These are phyloP conservation scores for Chelmon rostratus DNA, from an alignment of 2,797 vertebrate genomes.

Conservation along the genomic window DNA sequence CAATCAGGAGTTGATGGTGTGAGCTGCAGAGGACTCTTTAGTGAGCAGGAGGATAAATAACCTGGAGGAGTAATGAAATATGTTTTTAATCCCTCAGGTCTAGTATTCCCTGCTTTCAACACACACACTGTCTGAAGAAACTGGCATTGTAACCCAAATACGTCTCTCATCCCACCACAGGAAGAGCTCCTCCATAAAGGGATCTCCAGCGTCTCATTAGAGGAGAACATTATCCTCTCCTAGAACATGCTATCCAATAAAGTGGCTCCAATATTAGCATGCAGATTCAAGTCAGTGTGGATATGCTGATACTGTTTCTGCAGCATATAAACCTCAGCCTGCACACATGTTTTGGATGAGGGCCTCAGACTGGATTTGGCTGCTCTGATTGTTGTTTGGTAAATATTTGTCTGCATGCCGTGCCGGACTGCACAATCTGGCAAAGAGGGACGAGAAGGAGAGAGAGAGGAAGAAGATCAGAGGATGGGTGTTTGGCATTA, in stretches of 20 bases:
- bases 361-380: slow-evolving; percentile 68
- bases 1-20: slow-evolving; percentile 56
- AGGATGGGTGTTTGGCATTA: slow-evolving; percentile 39
- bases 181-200: slow-evolving; percentile 70
- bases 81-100: slow-evolving; percentile 64
- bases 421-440: slow-evolving; percentile 56
- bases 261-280: slow-evolving; percentile 53
- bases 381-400: slow-evolving; percentile 70
- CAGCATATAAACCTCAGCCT: slow-evolving; percentile 58
- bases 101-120: slow-evolving; percentile 51
- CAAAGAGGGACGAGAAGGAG: slow-evolving; percentile 24
- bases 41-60: slow-evolving; percentile 66
- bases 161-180: slow-evolving; percentile 70
- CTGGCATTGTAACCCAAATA: slow-evolving; percentile 71
- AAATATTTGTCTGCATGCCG: slow-evolving; percentile 76
- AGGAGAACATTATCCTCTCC: slow-evolving; percentile 65
- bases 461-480: slow-evolving; percentile 48
- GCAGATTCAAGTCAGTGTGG: slow-evolving; percentile 57
- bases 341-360: slow-evolving; percentile 79
- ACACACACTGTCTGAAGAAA: slow-evolving; percentile 48
- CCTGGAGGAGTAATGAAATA: slow-evolving; percentile 60
- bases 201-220: slow-evolving; percentile 73
- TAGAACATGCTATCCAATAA: slow-evolving; percentile 50
- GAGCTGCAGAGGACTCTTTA: slow-evolving; percentile 48
- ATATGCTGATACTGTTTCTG: slow-evolving; percentile 62